Percentiles rank a stretch among this genome's conserved stretches.
These are phyloP conservation scores for Euzetes globulus DNA, from an alignment of 2,888 invertebrate species.

Conservation along the genomic window DNA sequence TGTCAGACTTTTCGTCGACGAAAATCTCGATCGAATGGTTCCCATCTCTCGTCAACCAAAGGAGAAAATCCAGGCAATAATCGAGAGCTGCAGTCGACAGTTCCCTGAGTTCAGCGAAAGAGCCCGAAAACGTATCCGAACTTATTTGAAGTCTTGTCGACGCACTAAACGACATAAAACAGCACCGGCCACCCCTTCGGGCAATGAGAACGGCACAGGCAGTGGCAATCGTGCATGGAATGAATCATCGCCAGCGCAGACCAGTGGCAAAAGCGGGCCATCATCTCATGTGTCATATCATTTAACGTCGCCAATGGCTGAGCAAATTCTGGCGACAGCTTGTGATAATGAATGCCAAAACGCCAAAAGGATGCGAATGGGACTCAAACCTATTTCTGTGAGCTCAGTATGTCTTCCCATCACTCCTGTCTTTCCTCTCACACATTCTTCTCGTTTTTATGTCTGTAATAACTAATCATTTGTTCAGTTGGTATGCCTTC, in stretches of 20 bases:
- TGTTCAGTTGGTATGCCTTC: background rate
- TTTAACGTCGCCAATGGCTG: conserved; percentile 90
- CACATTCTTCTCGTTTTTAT: background rate
- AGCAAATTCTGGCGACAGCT: conserved; percentile 87
- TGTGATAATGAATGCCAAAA: conserved; percentile 97
- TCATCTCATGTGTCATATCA: conserved; percentile 50
- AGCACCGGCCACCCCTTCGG: background rate
- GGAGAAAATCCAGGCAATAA: conserved; percentile 94
- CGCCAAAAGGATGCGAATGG: conserved; percentile 91
- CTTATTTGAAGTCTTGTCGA: conserved; percentile 89
- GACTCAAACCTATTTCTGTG: conserved; percentile 70
- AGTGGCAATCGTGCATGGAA: conserved; percentile 1
- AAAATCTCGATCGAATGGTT: conserved; percentile 90
- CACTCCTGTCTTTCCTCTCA: background rate
- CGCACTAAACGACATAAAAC: conserved; percentile 55
- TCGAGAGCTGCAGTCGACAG: conserved; percentile 91
- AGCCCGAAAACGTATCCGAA: conserved; percentile 85
- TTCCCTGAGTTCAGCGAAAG: conserved; percentile 94
- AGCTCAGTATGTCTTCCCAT: conserved; percentile 24
- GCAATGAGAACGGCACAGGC: conserved; percentile 6
- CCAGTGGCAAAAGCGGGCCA: conserved; percentile 17
- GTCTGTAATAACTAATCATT: background rate
- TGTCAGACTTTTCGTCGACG: conserved; percentile 90
- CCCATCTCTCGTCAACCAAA: conserved; percentile 96
- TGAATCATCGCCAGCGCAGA: conserved; percentile 11